Percentiles rank a stretch among this genome's conserved stretches.
Conservation (phyloP, 2,797 vertebrate species). For the Chrosomus eos region DNA sequence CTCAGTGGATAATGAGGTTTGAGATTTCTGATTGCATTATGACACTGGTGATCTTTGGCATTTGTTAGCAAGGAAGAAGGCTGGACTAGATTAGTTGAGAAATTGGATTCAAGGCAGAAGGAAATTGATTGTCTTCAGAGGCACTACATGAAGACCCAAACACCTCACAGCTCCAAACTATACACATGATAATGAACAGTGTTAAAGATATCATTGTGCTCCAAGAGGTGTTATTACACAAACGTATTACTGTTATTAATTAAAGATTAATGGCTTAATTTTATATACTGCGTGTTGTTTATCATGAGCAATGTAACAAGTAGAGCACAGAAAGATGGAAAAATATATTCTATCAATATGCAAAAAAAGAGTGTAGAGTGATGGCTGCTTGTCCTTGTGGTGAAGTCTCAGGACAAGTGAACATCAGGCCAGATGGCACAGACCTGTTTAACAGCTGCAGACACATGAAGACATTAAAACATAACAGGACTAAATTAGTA, state of each 20-base stretch:
- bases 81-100: constrained; percentile 29
- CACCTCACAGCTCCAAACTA: not conserved
- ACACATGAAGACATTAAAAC: constrained; percentile 55
- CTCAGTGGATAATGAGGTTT: constrained; percentile 35
- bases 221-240: not conserved
- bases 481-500: constrained; percentile 49
- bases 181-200: not conserved
- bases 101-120: constrained; percentile 39
- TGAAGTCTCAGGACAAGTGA: constrained; percentile 48
- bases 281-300: not conserved
- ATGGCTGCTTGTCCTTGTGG: constrained; percentile 39
- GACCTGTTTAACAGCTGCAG: constrained; percentile 52
- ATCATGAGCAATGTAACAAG: not conserved
- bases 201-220: not conserved
- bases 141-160: constrained; percentile 35
- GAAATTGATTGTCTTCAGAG: constrained; percentile 41
- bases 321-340: not conserved
- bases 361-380: not conserved
- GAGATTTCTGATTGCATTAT: constrained; percentile 45
- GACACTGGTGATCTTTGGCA: constrained; percentile 50
- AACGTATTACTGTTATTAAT: not conserved
- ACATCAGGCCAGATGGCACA: constrained; percentile 56
- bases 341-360: not conserved
- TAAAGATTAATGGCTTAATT: not conserved
- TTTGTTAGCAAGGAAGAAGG: constrained; percentile 40